Conservation (phyloP, 2,888 invertebrate genomes). For the Trichogramma evanescens region DNA sequence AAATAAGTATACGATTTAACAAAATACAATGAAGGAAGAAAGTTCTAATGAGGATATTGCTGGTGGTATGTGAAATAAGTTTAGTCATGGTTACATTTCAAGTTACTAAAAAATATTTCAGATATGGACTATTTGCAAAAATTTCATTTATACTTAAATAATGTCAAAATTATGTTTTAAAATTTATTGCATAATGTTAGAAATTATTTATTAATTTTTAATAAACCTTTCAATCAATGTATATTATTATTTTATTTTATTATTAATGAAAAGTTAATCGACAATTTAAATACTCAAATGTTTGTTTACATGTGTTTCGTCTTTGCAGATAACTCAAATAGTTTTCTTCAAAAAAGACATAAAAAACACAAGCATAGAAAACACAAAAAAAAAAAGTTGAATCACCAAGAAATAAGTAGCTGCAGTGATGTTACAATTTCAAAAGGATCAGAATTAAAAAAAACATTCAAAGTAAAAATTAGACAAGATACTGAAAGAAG, state of each 20-base stretch:
- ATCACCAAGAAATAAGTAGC: slow-evolving; percentile 50
- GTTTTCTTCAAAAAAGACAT: slow-evolving; percentile 52
- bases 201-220: too few relatives aligned
- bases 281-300: background rate
- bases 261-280: too few relatives aligned
- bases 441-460: slow-evolving; percentile 48
- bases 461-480: slow-evolving; percentile 50
- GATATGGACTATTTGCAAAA: too few relatives aligned
- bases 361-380: slow-evolving; percentile 62
- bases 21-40: slow-evolving; percentile 31
- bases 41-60: slow-evolving; percentile 34
- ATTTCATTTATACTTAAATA: too few relatives aligned
- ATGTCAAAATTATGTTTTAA: too few relatives aligned
- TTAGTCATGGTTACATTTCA: too few relatives aligned
- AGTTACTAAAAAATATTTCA: too few relatives aligned
- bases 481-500: slow-evolving; percentile 50
- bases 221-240: too few relatives aligned
- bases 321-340: background rate
- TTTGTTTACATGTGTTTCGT: background rate
- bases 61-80: slow-evolving; percentile 23
- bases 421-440: slow-evolving; percentile 48
- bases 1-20: background rate
- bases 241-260: too few relatives aligned
- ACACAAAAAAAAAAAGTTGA: slow-evolving; percentile 54
- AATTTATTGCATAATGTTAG: too few relatives aligned